phyloP scores from a whole-genome alignment of 2,797 vertebrate genomes.

The Rhabdophis nuchalis region DNA sequence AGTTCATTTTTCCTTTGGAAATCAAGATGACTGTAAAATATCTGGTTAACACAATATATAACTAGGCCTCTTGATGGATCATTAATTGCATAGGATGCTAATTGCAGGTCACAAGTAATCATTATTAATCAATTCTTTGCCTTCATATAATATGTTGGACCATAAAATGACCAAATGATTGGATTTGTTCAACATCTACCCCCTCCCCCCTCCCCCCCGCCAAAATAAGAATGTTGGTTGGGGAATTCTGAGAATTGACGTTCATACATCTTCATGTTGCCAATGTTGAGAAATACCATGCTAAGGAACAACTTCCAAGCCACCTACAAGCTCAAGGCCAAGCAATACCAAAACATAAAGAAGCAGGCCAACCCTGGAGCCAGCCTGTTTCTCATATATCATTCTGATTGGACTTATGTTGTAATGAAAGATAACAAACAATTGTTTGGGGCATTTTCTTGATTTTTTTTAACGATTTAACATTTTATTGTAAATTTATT shows the following conservation, averaged over 20 bases:
- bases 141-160: background rate
- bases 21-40: background rate
- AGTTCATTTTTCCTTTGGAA: background rate
- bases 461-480: background rate
- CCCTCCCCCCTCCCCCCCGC: too few species aligned
- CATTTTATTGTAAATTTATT: background rate
- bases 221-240: background rate
- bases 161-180: background rate
- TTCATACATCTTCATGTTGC: background rate
- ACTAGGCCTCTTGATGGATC: background rate
- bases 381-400: background rate
- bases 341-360: background rate
- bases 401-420: background rate
- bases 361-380: background rate
- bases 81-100: background rate
- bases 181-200: background rate
- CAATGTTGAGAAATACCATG: background rate
- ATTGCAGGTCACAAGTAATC: background rate
- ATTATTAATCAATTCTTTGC: background rate
- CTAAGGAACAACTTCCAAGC: background rate
- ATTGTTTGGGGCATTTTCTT: background rate
- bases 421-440: background rate
- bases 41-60: background rate
- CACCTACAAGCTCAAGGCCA: background rate
- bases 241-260: background rate